Evolutionary conservation across 2,888 invertebrate genomes (phyloP).

Genomic region (Empis stercorea): DNA sequence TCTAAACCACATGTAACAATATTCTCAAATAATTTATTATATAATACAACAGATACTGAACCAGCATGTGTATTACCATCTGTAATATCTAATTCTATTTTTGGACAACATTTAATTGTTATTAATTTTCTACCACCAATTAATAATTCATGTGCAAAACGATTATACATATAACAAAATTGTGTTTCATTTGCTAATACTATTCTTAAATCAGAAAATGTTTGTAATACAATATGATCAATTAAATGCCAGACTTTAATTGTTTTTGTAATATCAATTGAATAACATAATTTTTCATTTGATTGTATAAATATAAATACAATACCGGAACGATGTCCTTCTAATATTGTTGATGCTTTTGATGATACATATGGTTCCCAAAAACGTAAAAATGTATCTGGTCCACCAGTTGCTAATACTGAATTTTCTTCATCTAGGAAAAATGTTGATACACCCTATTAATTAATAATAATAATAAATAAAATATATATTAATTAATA

Average conservation of each 20-base stretch:
- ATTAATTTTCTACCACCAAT: conserved; percentile 54
- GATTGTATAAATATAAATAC: conserved; percentile 54
- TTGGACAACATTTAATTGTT: conserved; percentile 48
- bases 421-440: conserved; percentile 45
- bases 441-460: conserved; percentile 43
- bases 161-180: conserved; percentile 51
- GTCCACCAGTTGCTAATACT: conserved; percentile 56
- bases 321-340: conserved; percentile 59
- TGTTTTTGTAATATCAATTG: conserved; percentile 53
- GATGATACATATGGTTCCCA: conserved; percentile 71
- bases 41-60: conserved; percentile 58
- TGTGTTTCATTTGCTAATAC: conserved; percentile 48
- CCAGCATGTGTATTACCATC: conserved; percentile 61
- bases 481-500: too few species aligned
- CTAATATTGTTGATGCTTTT: conserved; percentile 47
- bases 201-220: conserved; percentile 51
- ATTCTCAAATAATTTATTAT: conserved; percentile 60
- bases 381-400: conserved; percentile 58
- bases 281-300: conserved; percentile 52
- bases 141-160: conserved; percentile 49
- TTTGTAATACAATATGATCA: conserved; percentile 51
- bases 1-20: conserved; percentile 67
- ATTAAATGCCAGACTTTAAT: conserved; percentile 68
- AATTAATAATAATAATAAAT: not conserved
- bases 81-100: conserved; percentile 51